Evolutionary conservation across 1,140 invertebrate species (phyloP).

Genomic region (Pollicipes pollicipes): DNA sequence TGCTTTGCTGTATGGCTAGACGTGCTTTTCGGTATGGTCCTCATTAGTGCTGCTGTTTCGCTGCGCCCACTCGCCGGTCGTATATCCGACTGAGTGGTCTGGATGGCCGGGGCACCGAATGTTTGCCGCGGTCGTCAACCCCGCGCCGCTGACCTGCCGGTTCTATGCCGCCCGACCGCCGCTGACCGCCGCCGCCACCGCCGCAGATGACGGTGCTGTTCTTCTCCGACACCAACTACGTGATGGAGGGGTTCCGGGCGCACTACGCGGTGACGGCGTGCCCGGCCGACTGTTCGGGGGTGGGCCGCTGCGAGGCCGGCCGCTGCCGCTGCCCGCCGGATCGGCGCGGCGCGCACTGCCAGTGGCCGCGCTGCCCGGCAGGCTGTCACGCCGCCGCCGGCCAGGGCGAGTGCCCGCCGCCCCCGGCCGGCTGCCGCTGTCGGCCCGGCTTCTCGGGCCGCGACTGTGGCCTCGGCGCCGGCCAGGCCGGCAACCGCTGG

Average conservation of each 20-base stretch:
- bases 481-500: slow-evolving; percentile 29
- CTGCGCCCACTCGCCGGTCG: no score
- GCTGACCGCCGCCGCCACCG: no score
- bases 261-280: slow-evolving; percentile 77
- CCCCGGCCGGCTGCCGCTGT: slow-evolving; percentile 23
- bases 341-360: slow-evolving; percentile 64
- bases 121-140: no score
- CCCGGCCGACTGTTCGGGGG: slow-evolving; percentile 69
- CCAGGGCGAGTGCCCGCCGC: slow-evolving; percentile 21
- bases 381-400: slow-evolving; percentile 22
- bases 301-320: slow-evolving; percentile 61
- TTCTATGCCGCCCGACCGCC: no score
- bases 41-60: no score
- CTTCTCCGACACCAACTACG: slow-evolving; percentile 90
- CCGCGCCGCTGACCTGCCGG: no score
- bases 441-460: slow-evolving; percentile 24
- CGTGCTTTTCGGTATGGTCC: no score
- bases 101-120: no score
- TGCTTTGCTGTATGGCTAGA: no score
- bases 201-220: slow-evolving; percentile 67
- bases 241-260: slow-evolving; percentile 71
- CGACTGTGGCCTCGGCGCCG: slow-evolving; percentile 23
- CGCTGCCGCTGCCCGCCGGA: slow-evolving; percentile 60
- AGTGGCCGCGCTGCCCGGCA: slow-evolving; percentile 29
- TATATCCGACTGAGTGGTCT: no score